These are phyloP conservation scores for Labia minor DNA, from an alignment of 2,888 invertebrate species.

Conservation along the genomic window DNA sequence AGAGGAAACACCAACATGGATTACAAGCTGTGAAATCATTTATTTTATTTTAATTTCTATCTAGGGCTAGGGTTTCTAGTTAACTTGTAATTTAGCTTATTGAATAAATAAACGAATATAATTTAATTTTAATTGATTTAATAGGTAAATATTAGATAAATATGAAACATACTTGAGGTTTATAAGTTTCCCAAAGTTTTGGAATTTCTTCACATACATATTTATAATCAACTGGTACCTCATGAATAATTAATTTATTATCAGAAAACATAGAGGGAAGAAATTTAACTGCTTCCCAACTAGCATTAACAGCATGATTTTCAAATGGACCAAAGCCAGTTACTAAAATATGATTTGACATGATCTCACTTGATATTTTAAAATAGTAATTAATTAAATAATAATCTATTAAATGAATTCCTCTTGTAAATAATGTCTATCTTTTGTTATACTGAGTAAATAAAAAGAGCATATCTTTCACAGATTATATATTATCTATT, in stretches of 20 bases:
- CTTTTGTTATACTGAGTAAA: too few relatives aligned
- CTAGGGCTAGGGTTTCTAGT: too few relatives aligned
- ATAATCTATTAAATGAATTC: too few relatives aligned
- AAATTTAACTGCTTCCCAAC: constrained; percentile 68
- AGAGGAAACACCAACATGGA: constrained; percentile 69
- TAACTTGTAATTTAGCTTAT: too few relatives aligned
- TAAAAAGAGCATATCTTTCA: too few relatives aligned
- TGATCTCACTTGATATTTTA: too few relatives aligned
- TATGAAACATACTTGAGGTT: constrained; percentile 49
- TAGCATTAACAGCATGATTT: constrained; percentile 60
- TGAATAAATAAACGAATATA: constrained; percentile 16
- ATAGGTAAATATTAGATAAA: too few relatives aligned
- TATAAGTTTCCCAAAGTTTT: constrained; percentile 54
- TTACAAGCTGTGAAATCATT: constrained; percentile 54
- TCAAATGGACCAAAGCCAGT: constrained; percentile 76
- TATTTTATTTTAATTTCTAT: too few relatives aligned
- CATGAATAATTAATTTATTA: constrained; percentile 46
- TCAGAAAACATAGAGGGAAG: constrained; percentile 38
- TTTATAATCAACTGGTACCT: constrained; percentile 63
- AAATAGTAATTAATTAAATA: too few relatives aligned
- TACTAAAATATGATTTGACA: constrained; percentile 35
- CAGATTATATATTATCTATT: too few relatives aligned
- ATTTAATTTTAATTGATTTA: too few relatives aligned
- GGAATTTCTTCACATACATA: constrained; percentile 54
- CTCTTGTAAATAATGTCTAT: too few relatives aligned